Evolutionary conservation across 2,888 invertebrate species (phyloP).

Genomic region (Gibbula magus): DNA sequence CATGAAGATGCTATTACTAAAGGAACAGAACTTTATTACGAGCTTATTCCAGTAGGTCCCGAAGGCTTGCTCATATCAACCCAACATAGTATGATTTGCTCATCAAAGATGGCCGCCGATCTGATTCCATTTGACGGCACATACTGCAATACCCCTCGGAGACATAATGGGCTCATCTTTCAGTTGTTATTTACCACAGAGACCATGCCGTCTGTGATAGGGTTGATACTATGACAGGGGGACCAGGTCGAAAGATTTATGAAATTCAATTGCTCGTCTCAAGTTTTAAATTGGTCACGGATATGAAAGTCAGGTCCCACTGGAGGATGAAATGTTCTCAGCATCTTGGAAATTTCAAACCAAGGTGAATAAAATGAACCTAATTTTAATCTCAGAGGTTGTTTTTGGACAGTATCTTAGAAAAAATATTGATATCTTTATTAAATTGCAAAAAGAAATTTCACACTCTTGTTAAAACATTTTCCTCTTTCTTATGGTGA

Average conservation of each 20-base stretch:
- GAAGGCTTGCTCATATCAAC: background rate
- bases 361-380: too few species aligned
- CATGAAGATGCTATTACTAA: background rate
- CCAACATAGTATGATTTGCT: conserved; percentile 5
- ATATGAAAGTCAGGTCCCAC: background rate
- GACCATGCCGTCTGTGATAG: background rate
- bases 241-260: conserved; percentile 16
- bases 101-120: conserved; percentile 1
- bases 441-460: too few species aligned
- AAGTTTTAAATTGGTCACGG: background rate
- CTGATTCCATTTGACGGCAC: conserved; percentile 18
- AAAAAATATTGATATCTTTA: too few species aligned
- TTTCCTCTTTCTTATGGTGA: too few species aligned
- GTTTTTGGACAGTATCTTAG: too few species aligned
- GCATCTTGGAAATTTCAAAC: too few species aligned
- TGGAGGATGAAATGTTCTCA: too few species aligned
- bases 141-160: conserved; percentile 16
- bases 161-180: conserved; percentile 18
- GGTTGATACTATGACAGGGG: background rate
- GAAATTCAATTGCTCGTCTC: background rate
- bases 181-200: background rate
- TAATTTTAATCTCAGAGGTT: too few species aligned
- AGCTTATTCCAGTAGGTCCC: background rate
- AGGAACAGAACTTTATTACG: conserved; percentile 6
- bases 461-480: too few species aligned